Base-by-base conservation (phyloP, 92 coral and sea anemone genomes). In the Micromussa lordhowensis region DNA sequence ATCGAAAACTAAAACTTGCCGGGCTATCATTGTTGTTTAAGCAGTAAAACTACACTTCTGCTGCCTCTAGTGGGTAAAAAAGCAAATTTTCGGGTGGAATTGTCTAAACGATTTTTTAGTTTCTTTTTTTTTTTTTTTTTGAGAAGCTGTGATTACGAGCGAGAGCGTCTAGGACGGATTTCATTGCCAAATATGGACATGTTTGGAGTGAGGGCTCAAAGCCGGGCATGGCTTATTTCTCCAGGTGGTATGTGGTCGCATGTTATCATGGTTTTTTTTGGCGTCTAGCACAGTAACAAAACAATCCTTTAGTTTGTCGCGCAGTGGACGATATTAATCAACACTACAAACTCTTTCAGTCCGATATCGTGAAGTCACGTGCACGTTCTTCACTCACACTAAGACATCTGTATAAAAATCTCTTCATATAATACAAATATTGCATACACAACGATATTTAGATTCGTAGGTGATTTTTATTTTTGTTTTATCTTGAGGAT, bases 111-210 rank as follows among this genome's bases (percentile, higher is more conserved):
- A 29, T 71, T 71, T 71, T 18, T 71, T 48, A 73, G 15, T 38
- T 51, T 32, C 4, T 22, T 34, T 17, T 18, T 29, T 26, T 18
- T 29, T 26, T 8, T 69, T 19, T 14, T 18, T 44, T 18, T 30
- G 48, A 26, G 36, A 14, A 19, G 35, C 38, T 10, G 44, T 68
- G 86, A 66, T 30, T 44, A 21, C 74, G 10, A 19, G 30, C 44
- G 55, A 55, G 44, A 22, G 38, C 77, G n/a, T 48, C 4, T 12
- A 34, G 31, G 63, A 16, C 54, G 31, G 63, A 16, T 17, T 29
- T 44, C 29, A 40, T 82, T 48, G 51, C 86, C 86, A 44, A 68
- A 82, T 82, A 64, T 68, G 77, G 85, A 22, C 38, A 44, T 82
- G 64, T 82, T 80, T 80, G 40, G 31, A 61, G 4, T 35, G 6